Percentiles rank a stretch among this genome's conserved stretches.
phyloP scores from a whole-genome alignment of 2,797 vertebrate genomes.

The Hemitrygon akajei region DNA sequence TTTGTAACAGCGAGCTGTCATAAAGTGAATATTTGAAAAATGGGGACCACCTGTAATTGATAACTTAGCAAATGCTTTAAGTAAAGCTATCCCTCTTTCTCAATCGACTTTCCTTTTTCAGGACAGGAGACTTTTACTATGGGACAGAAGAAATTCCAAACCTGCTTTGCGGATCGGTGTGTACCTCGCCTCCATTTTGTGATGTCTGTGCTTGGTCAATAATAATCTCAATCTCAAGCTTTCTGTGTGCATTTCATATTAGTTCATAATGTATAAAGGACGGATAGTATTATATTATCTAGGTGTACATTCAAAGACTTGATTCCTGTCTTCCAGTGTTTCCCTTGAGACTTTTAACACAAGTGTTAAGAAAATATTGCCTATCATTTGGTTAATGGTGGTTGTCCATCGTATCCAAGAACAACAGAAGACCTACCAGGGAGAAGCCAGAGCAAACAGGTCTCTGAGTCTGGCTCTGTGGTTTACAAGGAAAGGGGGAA shows the following conservation, averaged over 20 bases:
- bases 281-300: background rate
- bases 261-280: background rate
- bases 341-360: background rate
- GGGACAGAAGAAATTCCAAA: conserved; percentile 89
- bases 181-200: conserved; percentile 41
- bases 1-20: too few relatives aligned
- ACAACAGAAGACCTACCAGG: too few relatives aligned
- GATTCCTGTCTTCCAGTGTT: background rate
- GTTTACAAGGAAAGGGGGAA: too few relatives aligned
- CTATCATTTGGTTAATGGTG: too few relatives aligned
- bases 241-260: background rate
- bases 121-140: conserved; percentile 83
- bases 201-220: conserved; percentile 3
- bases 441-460: too few relatives aligned
- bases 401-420: too few relatives aligned
- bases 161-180: conserved; percentile 80
- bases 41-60: too few relatives aligned
- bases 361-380: background rate
- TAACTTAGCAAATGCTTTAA: background rate
- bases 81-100: conserved; percentile 8
- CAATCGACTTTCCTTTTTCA: conserved; percentile 45
- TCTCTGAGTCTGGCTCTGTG: too few relatives aligned
- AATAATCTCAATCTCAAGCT: conserved; percentile 16
- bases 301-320: background rate
- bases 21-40: too few relatives aligned